Conservation (phyloP, 2,888 invertebrate species). For the Cryptosula pallasiana region DNA sequence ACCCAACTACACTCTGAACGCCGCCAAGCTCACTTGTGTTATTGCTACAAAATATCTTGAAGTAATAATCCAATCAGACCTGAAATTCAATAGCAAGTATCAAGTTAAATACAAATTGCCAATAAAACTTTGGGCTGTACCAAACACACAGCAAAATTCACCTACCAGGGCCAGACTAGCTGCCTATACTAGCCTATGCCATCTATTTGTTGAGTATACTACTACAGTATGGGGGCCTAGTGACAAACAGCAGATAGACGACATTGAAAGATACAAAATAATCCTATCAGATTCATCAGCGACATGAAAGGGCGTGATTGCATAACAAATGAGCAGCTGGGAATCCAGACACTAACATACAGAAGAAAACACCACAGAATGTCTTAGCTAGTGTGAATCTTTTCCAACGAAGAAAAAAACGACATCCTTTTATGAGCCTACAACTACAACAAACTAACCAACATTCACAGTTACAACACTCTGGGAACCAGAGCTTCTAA, state of each 20-base stretch:
- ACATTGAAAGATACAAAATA: not conserved
- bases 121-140: no score
- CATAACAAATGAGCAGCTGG: no score
- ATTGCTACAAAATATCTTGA: not conserved
- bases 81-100: no score
- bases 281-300: not conserved
- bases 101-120: no score
- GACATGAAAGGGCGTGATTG: not conserved
- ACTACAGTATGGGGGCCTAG: not conserved
- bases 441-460: no score
- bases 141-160: no score
- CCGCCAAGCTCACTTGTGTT: no score
- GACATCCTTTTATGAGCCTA: not conserved
- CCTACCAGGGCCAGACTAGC: no score
- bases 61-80: not conserved
- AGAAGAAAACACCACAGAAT: not conserved
- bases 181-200: not conserved
- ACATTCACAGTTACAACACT: no score
- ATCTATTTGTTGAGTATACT: not conserved
- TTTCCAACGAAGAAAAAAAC: not conserved
- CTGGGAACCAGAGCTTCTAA: no score
- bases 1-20: no score
- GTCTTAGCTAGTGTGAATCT: not conserved
- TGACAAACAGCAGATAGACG: not conserved
- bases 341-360: not conserved